Evolutionary conservation across 2,888 invertebrate genomes (phyloP).

Genomic region (Lasioglossum figueresi): DNA sequence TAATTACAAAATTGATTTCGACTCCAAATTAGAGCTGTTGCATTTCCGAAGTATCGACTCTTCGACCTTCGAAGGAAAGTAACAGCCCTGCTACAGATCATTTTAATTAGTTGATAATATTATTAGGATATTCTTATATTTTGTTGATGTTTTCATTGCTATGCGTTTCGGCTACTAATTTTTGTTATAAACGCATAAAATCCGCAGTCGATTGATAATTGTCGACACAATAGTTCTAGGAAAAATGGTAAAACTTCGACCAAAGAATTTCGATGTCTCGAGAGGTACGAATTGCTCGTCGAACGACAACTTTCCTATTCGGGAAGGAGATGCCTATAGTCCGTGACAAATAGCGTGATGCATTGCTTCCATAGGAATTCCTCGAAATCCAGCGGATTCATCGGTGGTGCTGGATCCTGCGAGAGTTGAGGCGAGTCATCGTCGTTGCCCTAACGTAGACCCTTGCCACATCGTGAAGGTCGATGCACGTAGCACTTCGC

Average conservation of each 20-base stretch:
- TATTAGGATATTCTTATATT: too few relatives aligned
- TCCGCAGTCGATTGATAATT: neutral
- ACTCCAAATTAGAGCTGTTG: too few relatives aligned
- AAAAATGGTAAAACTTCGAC: neutral
- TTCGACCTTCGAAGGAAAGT: too few relatives aligned
- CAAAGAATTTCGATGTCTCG: neutral
- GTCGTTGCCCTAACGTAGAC: neutral
- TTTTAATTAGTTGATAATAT: too few relatives aligned
- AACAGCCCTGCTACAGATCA: too few relatives aligned
- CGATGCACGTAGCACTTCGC: neutral
- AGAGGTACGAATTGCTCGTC: neutral
- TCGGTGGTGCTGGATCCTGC: neutral
- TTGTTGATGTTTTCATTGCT: neutral
- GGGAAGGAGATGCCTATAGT: neutral
- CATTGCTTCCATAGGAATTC: neutral
- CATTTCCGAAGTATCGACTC: too few relatives aligned
- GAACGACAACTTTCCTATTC: conserved; percentile 14
- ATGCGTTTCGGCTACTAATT: neutral
- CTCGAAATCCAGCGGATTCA: conserved; percentile 7
- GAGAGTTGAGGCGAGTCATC: neutral
- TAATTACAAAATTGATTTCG: too few relatives aligned
- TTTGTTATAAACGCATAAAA: neutral
- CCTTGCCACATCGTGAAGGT: neutral
- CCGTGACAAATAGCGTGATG: neutral
- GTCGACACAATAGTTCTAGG: neutral